These are phyloP conservation scores for Hozukius guyotensis DNA, from an alignment of 2,797 vertebrate genomes.

Conservation along the genomic window DNA sequence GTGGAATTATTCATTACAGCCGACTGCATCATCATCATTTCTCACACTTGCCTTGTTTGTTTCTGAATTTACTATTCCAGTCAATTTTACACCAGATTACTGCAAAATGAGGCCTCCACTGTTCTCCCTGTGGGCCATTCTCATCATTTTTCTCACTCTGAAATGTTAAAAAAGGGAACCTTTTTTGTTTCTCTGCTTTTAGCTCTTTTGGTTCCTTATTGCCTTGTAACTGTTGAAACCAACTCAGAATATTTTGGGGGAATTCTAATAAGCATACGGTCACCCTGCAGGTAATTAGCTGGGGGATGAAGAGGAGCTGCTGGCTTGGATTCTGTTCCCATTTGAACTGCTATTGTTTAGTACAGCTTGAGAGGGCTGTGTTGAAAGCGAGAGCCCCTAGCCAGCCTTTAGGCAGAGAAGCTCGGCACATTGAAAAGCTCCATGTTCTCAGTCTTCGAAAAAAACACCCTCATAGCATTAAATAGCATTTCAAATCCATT, in stretches of 20 bases:
- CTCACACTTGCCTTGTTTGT: conserved; percentile 57
- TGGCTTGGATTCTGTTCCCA: conserved; percentile 63
- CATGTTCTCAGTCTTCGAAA: conserved; percentile 30
- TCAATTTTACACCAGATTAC: conserved; percentile 73
- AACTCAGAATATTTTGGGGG: conserved; percentile 58
- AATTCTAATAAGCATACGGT: conserved; percentile 77
- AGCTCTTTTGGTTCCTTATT: conserved; percentile 47
- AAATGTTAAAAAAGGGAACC: conserved; percentile 23
- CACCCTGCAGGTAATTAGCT: conserved; percentile 80
- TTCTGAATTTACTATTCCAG: conserved; percentile 64
- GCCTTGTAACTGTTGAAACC: conserved; percentile 56
- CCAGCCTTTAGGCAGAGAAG: conserved; percentile 61
- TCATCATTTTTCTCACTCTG: conserved; percentile 36
- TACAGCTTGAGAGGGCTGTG: conserved; percentile 63
- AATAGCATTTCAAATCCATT: conserved; percentile 78
- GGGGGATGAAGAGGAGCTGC: conserved; percentile 67
- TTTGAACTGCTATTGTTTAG: conserved; percentile 71
- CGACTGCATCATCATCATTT: conserved; percentile 58
- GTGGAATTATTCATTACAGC: conserved; percentile 52
- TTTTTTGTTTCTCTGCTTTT: conserved; percentile 54
- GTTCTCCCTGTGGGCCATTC: conserved; percentile 54
- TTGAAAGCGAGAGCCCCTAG: conserved; percentile 71
- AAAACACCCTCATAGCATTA: conserved; percentile 52
- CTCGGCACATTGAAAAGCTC: conserved; percentile 36
- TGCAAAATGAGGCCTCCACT: conserved; percentile 49